Evolutionary conservation across 2,113 vertebrate genomes (phyloP), one percentile per base, ranked within the genome.

Genomic region (Archilochus colubris): DNA sequence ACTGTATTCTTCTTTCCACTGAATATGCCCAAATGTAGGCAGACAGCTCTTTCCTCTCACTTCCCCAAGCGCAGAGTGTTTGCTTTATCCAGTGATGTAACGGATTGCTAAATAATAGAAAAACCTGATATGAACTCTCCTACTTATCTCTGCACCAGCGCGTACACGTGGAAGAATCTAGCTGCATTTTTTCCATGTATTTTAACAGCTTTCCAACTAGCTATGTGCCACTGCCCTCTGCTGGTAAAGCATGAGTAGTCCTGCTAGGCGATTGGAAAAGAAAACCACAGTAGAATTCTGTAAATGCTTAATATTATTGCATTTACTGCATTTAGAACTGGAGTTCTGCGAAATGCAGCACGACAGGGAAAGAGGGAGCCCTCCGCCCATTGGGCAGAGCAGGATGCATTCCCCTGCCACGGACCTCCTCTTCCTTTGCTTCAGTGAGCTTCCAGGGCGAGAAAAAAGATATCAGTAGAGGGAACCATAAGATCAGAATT

Each of bases 171-270:
- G 73, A 94, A 79, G 51, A 68, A 36, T 36, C 72, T 79, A 63
- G 24, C 16, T 50, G 27, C 77, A 28, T 76, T 95, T 91, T 91
- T 85, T 46, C 54, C 7, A 38, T 57, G 4, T 21, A 54, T 77
- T 84, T 85, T 75, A 59, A 36, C 30, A 54, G 58, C 28, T 61
- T 70, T 72, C 27, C 20, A 43, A 58, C 58, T 19, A 86, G 31
- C 67, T 68, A 91, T 64, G 44, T 69, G 44, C 48, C 77, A 93
- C 59, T 97, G 96, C 97, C 95, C 96, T 95, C 97, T 97, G 82
- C 94, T 96, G 97, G 95, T 80, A 74, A 78, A 75, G 43, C 10
- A 30, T 6, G 0, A 75, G 28, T 24, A 28, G n/a, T 10, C 0
- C 0, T 58, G 24, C 18, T 9, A 44, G 43, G 55, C 2, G 1